phyloP scores from a whole-genome alignment of 1,140 invertebrate genomes.

The Caenorhabditis inopinata region DNA sequence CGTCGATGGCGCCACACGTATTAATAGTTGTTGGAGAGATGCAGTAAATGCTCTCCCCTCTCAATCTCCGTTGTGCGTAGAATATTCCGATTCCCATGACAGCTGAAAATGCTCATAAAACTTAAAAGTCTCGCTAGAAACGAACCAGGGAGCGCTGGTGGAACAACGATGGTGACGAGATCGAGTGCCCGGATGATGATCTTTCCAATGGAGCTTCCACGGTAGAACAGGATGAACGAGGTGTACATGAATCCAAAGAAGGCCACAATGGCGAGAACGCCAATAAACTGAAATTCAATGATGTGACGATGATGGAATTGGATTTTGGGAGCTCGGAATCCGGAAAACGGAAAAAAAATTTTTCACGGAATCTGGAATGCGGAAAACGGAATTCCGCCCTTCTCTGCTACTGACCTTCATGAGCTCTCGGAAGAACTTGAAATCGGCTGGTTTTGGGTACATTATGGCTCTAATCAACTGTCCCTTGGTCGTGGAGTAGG shows the following conservation, averaged over 20 bases:
- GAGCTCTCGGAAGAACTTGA: slow-evolving; percentile 86
- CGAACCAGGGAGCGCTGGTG: slow-evolving; percentile 71
- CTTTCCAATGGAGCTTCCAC: slow-evolving; percentile 60
- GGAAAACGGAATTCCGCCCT: too few species aligned
- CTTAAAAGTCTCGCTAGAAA: not conserved
- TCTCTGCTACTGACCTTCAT: slow-evolving; percentile 73
- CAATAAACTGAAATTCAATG: slow-evolving; percentile 73
- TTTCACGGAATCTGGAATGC: too few species aligned
- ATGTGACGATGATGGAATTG: too few species aligned
- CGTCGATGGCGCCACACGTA: slow-evolving; percentile 85
- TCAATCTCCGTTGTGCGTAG: slow-evolving; percentile 79
- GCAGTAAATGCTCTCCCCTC: slow-evolving; percentile 81
- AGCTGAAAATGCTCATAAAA: slow-evolving; percentile 68
- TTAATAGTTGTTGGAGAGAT: slow-evolving; percentile 86
- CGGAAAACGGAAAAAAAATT: too few species aligned
- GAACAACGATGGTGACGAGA: slow-evolving; percentile 90
- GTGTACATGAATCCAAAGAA: slow-evolving; percentile 81
- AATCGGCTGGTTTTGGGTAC: slow-evolving; percentile 85
- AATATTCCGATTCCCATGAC: slow-evolving; percentile 79
- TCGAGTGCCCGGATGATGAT: slow-evolving; percentile 75
- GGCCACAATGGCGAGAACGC: slow-evolving; percentile 79
- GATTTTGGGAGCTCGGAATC: too few species aligned
- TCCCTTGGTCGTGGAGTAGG: slow-evolving; percentile 86
- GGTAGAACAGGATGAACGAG: slow-evolving; percentile 76
- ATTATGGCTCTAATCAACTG: slow-evolving; percentile 84